Conservation (phyloP, 1,140 invertebrate genomes). For the Streblospio benedicti region DNA sequence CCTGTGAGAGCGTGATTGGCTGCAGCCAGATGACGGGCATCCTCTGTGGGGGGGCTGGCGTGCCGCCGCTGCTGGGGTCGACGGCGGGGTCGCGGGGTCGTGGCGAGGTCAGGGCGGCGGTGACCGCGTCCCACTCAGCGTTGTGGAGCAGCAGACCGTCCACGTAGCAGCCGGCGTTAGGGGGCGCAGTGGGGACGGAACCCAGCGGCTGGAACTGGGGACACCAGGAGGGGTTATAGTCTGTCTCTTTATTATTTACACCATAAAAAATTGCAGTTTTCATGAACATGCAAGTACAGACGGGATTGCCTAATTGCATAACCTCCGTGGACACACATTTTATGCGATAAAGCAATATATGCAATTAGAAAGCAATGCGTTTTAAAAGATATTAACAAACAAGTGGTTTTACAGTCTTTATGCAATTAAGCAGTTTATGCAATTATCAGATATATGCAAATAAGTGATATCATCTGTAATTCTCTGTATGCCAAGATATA, state of each 20-base stretch:
- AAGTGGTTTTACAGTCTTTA: no score
- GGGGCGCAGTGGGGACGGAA: conserved; percentile 21
- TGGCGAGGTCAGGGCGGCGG: not conserved
- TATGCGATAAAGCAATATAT: no score
- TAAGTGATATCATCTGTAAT: not conserved
- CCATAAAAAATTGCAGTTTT: no score
- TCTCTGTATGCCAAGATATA: no score
- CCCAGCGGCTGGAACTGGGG: conserved; percentile 38
- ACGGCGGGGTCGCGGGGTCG: not conserved
- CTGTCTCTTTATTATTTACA: no score
- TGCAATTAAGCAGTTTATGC: no score
- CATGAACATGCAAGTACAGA: no score
- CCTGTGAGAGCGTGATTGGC: no score
- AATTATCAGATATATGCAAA: not conserved
- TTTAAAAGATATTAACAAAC: no score
- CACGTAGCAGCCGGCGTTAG: conserved; percentile 31
- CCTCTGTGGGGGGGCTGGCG: not conserved
- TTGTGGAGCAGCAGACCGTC: conserved; percentile 32
- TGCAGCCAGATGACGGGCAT: conserved; percentile 34
- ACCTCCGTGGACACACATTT: no score
- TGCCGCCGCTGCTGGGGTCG: not conserved
- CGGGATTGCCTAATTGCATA: no score
- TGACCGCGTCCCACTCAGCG: conserved; percentile 36
- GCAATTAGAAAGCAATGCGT: no score
- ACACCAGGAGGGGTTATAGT: conserved; percentile 5